phyloP scores from a whole-genome alignment of 2,797 vertebrate genomes.

The Sciurus carolinensis region DNA sequence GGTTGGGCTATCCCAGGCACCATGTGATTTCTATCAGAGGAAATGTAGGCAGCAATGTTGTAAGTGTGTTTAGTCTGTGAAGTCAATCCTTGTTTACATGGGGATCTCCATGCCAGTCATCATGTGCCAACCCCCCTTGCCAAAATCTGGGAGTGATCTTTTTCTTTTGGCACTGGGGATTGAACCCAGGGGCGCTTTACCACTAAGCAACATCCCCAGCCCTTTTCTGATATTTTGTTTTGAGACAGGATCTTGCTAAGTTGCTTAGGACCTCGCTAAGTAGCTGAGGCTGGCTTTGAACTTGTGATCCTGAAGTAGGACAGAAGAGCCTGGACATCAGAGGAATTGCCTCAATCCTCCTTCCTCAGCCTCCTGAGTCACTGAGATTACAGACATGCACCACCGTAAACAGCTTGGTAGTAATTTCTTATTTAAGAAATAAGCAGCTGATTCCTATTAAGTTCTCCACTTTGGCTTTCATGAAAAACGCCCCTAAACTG shows the following conservation, averaged over 20 bases:
- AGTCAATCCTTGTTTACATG: neutral
- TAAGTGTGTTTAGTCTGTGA: neutral
- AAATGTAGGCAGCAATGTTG: neutral
- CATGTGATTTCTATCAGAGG: neutral
- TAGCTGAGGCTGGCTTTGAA: too few species aligned
- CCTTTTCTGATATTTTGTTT: too few species aligned
- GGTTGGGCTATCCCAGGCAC: too few species aligned
- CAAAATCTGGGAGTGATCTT: neutral
- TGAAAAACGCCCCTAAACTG: neutral
- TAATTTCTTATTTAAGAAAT: slow-evolving; percentile 17
- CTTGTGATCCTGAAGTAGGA: too few species aligned
- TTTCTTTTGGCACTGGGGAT: neutral
- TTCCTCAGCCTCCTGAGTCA: too few species aligned
- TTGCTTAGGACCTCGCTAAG: too few species aligned
- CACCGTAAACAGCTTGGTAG: neutral
- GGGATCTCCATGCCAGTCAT: neutral
- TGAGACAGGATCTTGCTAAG: too few species aligned
- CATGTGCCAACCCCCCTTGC: neutral
- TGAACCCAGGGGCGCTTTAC: too few species aligned
- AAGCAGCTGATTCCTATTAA: neutral
- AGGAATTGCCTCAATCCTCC: too few species aligned
- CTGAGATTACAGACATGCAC: too few species aligned
- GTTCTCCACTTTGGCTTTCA: neutral
- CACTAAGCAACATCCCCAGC: too few species aligned
- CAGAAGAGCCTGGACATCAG: too few species aligned